A percentile compares a stretch with the other conserved stretches of the same genome.
phyloP scores from a whole-genome alignment of 2,888 invertebrate genomes.

The Leptopterna dolabrata region DNA sequence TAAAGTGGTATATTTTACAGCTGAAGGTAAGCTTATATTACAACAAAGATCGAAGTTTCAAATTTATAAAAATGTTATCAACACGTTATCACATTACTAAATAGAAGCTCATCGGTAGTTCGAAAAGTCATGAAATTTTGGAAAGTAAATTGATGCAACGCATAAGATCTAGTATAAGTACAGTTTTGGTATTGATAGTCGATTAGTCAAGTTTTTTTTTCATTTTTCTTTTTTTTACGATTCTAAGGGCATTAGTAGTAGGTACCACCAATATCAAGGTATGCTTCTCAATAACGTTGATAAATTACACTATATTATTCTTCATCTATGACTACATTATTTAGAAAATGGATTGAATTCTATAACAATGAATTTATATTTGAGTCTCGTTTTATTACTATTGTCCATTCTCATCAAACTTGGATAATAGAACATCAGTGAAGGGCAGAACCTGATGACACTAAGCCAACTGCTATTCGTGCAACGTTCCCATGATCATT shows the following conservation, averaged over 20 bases:
- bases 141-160: constrained; percentile 4
- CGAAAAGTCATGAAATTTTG: constrained; percentile 39
- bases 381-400: not conserved
- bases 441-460: not conserved
- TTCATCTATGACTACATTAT: not conserved
- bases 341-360: not conserved
- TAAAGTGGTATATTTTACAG: not conserved
- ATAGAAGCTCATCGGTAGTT: constrained; percentile 52
- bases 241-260: not conserved
- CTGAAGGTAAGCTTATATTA: not conserved
- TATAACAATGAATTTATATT: not conserved
- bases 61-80: constrained; percentile 36
- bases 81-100: constrained; percentile 48
- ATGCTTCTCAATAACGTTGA: not conserved
- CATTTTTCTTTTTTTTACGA: not conserved
- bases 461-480: no score
- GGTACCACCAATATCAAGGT: not conserved
- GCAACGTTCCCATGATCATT: no score
- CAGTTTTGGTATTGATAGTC: constrained; percentile 45
- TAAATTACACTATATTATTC: not conserved
- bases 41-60: constrained; percentile 29
- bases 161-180: constrained; percentile 20
- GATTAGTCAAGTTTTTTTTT: constrained; percentile 4
- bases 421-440: not conserved
- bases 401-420: not conserved